Evolutionary conservation across 2,113 vertebrate genomes (phyloP).

Genomic region (Paracanthobrama guichenoti): DNA sequence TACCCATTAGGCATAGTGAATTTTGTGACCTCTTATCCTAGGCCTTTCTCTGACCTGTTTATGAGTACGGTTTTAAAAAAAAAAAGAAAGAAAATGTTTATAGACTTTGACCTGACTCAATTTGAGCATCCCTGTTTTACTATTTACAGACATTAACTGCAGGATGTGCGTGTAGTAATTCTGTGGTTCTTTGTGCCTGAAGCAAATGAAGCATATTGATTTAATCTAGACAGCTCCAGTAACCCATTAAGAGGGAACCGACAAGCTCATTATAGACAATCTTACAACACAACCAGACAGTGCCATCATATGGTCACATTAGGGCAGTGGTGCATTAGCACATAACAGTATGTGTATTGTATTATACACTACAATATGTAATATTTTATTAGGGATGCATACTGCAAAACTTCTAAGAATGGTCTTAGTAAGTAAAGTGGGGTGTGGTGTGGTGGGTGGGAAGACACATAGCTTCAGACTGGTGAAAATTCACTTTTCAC

Average conservation of each 20-base stretch:
- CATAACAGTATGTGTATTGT: not conserved
- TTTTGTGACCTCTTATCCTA: not conserved
- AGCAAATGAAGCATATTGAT: slow-evolving; percentile 6
- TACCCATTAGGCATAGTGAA: not conserved
- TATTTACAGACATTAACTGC: not conserved
- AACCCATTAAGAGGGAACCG: not conserved
- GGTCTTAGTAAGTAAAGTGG: too few relatives aligned
- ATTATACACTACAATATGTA: not conserved
- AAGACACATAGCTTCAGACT: not conserved
- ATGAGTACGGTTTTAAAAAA: not conserved
- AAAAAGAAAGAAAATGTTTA: not conserved
- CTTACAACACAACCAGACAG: slow-evolving; percentile 18
- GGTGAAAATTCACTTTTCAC: not conserved
- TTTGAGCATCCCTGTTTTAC: not conserved
- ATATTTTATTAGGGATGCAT: not conserved
- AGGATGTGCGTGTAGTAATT: not conserved
- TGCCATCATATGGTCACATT: slow-evolving; percentile 38
- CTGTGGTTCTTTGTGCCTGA: slow-evolving; percentile 9
- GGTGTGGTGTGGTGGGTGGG: too few relatives aligned
- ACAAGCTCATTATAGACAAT: not conserved
- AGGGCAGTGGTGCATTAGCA: not conserved
- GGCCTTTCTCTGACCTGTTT: not conserved
- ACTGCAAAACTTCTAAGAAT: too few relatives aligned
- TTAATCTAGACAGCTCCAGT: slow-evolving; percentile 18
- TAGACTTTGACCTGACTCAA: not conserved